phyloP scores from a whole-genome alignment of 53 echinoderm and acorn worm species.

The Stichopus horrens region DNA sequence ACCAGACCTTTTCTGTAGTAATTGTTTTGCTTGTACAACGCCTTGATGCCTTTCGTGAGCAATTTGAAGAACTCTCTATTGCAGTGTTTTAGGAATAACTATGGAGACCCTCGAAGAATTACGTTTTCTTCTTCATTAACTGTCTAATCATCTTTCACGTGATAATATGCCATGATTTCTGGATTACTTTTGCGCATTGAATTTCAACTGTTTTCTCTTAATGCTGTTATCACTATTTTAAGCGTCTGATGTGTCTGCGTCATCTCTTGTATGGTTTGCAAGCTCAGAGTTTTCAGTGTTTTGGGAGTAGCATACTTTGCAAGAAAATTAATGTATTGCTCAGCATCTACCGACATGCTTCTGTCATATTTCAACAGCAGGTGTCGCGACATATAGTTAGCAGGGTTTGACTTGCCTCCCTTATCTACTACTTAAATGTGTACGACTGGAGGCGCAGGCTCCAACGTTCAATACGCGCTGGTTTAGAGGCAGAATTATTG shows the following conservation, averaged over 20 bases:
- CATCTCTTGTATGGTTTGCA: conserved; percentile 4
- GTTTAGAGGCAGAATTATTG: conserved; percentile 38
- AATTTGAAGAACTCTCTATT: conserved; percentile 25
- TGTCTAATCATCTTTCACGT: conserved; percentile 32
- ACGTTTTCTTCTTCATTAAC: conserved; percentile 25
- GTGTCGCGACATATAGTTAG: conserved; percentile 67
- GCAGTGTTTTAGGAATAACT: conserved; percentile 25
- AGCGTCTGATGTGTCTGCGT: conserved; percentile 7
- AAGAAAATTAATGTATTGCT: conserved; percentile 49
- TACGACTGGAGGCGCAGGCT: conserved; percentile 42
- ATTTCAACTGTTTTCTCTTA: conserved; percentile 24
- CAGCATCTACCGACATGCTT: background rate
- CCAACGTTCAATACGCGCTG: conserved; percentile 59
- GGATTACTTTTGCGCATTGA: background rate
- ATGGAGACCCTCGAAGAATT: conserved; percentile 10
- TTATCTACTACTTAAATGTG: conserved; percentile 34
- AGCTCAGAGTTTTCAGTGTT: background rate
- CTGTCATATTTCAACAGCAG: conserved; percentile 26
- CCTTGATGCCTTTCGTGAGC: conserved; percentile 54
- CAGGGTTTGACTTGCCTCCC: conserved; percentile 59
- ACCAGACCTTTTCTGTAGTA: conserved; percentile 23
- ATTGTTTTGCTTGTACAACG: conserved; percentile 41
- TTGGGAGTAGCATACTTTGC: conserved; percentile 50
- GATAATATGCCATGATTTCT: conserved; percentile 16
- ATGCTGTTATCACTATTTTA: conserved; percentile 30